Percentiles rank a stretch among this genome's conserved stretches.
Evolutionary conservation across 2,113 vertebrate genomes (phyloP).

Genomic region (Mustelus asterias): DNA sequence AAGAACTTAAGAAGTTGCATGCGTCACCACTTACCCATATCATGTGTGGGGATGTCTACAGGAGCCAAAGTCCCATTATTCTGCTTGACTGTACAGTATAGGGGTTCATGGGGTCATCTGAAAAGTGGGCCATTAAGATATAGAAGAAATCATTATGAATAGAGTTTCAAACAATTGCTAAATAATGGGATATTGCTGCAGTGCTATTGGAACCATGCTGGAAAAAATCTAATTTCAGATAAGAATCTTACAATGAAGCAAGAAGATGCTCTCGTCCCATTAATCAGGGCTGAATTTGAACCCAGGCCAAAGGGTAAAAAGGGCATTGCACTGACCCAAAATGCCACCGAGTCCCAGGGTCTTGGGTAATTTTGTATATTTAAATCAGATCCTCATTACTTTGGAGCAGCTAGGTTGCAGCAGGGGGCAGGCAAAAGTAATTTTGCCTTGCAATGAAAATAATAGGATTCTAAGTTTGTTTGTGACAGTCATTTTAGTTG

Average conservation of each 20-base stretch:
- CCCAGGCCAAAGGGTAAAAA: neutral
- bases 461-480: neutral
- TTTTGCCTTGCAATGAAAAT: neutral
- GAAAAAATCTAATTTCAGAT: neutral
- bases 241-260: neutral
- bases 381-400: neutral
- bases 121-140: neutral
- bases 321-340: neutral
- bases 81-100: neutral
- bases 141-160: neutral
- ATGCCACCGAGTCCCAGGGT: neutral
- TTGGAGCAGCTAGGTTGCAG: neutral
- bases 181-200: neutral
- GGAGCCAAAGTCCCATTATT: neutral
- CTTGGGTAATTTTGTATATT: neutral
- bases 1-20: neutral
- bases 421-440: neutral
- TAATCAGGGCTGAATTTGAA: neutral
- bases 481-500: neutral
- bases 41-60: neutral
- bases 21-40: neutral
- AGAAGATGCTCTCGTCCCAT: neutral
- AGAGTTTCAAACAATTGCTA: neutral
- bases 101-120: neutral
- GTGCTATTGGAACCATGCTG: neutral